Base-by-base conservation (phyloP, 2,888 invertebrate genomes). In the Rambutsinella grinnellia region DNA sequence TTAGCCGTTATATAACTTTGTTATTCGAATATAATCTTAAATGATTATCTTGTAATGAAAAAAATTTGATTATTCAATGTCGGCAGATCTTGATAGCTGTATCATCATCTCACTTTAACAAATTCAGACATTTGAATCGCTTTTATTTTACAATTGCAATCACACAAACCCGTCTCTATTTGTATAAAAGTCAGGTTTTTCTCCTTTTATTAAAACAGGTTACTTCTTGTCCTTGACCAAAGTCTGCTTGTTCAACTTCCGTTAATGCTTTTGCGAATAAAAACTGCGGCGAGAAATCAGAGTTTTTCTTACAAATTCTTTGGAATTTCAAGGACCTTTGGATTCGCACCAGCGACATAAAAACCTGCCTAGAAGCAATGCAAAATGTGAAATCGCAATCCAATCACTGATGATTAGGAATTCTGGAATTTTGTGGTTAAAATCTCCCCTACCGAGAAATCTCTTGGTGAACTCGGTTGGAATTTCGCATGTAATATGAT, bases 141-240 rank as follows among this genome's bases (percentile, higher is more conserved):
- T 36, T 5, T 13, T 36, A 36, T 5, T 36, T 13, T 36, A 36
- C 36, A 36, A 10, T 49, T 17, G 15, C 49, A 49, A 13, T 13
- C n/a, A 5, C 5, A 13, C 49, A 24, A 54, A 21, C 57, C 47
- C 54, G 3, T 60, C n/a, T 62, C 46, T 44, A 53, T n/a, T n/a
- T n/a, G 5, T 13, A 36, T 36, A 36, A 36, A 36, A 36, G 36
- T 36, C 36, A 5, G 36, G 36, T 36, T 36, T 36, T 36, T 36
- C 36, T 36, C 13, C 36, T 57, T 63, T 61, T 28, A 44, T 57
- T 61, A 13, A 28, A 62, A 71, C 49, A 56, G 44, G 63, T 62
- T 57, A 57, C 63, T 69, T 69, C 56, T 49, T 69, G 69, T 28
- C 69, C 69, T 69, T 69, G 69, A 61, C 69, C 61, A 23, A 54